phyloP scores from a whole-genome alignment of 35 echinoderm and acorn worm genomes.

The Lytechinus variegatus region DNA sequence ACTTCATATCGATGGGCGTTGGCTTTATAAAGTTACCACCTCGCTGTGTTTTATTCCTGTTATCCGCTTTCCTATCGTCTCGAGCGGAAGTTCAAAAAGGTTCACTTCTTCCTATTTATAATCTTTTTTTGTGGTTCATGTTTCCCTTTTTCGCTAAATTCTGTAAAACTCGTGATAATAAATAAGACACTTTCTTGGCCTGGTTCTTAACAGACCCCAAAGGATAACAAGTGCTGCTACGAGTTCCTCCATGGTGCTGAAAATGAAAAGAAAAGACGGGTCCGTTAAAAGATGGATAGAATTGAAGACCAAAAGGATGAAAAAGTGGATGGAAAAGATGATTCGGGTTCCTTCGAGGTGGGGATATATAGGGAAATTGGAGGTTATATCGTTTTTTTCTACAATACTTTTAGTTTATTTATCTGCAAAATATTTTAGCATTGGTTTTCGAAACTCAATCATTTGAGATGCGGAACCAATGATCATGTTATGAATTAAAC shows the following conservation, averaged over 20 bases:
- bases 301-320: too few relatives aligned
- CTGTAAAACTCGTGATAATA: neutral
- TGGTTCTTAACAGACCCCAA: neutral
- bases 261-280: neutral
- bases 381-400: too few relatives aligned
- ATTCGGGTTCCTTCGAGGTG: too few relatives aligned
- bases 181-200: neutral
- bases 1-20: neutral
- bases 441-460: too few relatives aligned
- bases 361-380: too few relatives aligned
- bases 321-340: too few relatives aligned
- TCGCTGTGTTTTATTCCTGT: neutral
- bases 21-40: neutral
- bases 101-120: conserved; percentile 31
- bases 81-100: conserved; percentile 36
- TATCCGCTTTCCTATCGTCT: neutral
- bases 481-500: too few relatives aligned
- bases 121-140: neutral
- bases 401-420: too few relatives aligned
- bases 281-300: too few relatives aligned
- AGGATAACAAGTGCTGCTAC: neutral
- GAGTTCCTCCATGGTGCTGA: neutral
- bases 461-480: too few relatives aligned
- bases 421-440: too few relatives aligned
- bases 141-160: neutral